Conservation (phyloP, 2,888 invertebrate genomes). For the Synergus umbraculus region DNA sequence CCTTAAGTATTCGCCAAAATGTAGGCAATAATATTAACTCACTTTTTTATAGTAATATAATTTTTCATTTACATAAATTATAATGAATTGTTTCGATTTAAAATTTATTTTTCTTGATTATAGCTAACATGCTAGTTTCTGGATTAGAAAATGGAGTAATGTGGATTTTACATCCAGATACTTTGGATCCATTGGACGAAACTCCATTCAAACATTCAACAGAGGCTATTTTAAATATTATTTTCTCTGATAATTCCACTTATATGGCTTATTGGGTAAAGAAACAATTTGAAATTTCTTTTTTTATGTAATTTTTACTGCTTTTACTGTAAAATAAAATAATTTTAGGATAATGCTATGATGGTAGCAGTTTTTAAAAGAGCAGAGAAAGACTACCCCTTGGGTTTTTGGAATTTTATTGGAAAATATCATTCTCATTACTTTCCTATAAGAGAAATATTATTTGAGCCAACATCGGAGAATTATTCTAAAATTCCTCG, state of each 20-base stretch:
- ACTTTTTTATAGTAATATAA: conserved; percentile 64
- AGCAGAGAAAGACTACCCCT: conserved; percentile 69
- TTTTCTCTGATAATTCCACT: conserved; percentile 79
- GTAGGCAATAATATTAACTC: conserved; percentile 74
- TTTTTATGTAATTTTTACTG: neutral
- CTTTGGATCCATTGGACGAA: conserved; percentile 78
- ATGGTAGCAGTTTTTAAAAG: conserved; percentile 78
- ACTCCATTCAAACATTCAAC: conserved; percentile 78
- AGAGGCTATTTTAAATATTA: conserved; percentile 78
- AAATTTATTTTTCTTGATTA: conserved; percentile 47
- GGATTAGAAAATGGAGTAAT: conserved; percentile 81
- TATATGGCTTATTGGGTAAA: conserved; percentile 81
- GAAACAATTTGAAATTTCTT: neutral
- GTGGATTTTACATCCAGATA: conserved; percentile 81
- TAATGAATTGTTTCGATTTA: neutral
- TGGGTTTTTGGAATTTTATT: conserved; percentile 79
- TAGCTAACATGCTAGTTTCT: conserved; percentile 77
- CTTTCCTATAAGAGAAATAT: conserved; percentile 79
- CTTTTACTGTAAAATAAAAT: conserved; percentile 20
- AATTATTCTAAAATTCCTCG: conserved; percentile 73
- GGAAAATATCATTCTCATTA: conserved; percentile 83
- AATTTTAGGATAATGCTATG: conserved; percentile 78
- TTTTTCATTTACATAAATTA: conserved; percentile 67
- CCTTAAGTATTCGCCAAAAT: conserved; percentile 80
- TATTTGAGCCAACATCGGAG: conserved; percentile 79